Base-by-base conservation (phyloP, 2,888 invertebrate species). In the Callosobruchus maculatus region DNA sequence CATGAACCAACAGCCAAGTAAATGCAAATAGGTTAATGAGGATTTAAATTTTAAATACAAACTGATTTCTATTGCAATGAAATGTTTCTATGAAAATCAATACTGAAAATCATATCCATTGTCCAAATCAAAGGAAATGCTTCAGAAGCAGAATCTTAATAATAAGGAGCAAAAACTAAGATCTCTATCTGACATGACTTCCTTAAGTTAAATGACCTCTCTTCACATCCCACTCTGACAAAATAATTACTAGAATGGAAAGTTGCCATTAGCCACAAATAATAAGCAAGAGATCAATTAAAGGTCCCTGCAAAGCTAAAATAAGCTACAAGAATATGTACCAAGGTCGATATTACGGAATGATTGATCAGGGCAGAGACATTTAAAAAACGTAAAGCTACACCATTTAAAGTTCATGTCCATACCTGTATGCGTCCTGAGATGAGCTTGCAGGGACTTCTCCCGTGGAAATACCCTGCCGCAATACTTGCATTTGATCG, bases 381-480 rank as follows among this genome's bases (percentile, higher is more conserved):
- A 81, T 79, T 80, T 80, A 81, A 80, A 81, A 77, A 77, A 78
- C 75, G 77, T 75, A 78, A 77, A 78, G 77, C 72, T 73, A 74
- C 74, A 76, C 70, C 71, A 78, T 81, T 81, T 81, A 81, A 78
- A 80, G 78, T 79, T 80, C 77, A 79, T 80, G 78, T 77, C 77
- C 81, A 77, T 83, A 91, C 91, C 91, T 84, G 91, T 92, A 81
- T 92, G 92, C 4, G 91, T 92, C 79, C 92, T 86, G 49, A 91
- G 84, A 83, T 91, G 92, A 21, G 93, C 93, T 83, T 93, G 93
- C 0, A 94, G 88, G 13, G 92, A 93, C 85, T 94, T 94, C 83
- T 93, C 93, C 78, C 93, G 87, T 0, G 94, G 94, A 83, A 94
- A 94, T 22, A 93, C 92, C 74, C 94, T 87, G 78, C 90, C 90